Conservation (phyloP, 2,113 vertebrate species). For the Parus major region DNA sequence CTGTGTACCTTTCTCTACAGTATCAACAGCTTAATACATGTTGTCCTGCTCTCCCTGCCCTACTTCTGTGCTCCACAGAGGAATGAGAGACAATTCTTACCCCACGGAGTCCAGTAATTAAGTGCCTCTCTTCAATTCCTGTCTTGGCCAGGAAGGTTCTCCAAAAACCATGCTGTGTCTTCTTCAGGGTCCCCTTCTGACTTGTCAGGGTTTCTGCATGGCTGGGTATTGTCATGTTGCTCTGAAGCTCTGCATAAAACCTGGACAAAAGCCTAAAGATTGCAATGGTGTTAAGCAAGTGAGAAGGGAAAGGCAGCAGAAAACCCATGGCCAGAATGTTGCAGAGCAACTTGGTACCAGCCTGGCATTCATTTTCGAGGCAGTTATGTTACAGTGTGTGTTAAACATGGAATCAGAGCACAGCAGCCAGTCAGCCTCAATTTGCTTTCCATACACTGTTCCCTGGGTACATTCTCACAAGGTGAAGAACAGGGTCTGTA, state of each 20-base stretch:
- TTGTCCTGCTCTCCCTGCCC: neutral
- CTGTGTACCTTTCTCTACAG: neutral
- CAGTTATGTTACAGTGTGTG: neutral
- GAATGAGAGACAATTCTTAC: neutral
- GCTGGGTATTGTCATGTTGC: neutral
- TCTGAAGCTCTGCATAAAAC: neutral
- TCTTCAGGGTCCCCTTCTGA: neutral
- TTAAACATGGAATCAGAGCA: neutral
- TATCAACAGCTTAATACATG: neutral
- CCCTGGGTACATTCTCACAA: neutral
- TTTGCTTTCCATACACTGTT: neutral
- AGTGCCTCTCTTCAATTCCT: neutral
- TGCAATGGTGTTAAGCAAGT: neutral
- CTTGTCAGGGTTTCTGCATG: neutral
- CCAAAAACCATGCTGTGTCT: neutral
- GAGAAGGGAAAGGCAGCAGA: neutral
- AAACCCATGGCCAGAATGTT: neutral
- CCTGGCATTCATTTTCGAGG: neutral
- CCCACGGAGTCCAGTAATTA: neutral
- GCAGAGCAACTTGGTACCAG: neutral
- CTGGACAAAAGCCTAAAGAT: neutral
- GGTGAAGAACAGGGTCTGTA: neutral
- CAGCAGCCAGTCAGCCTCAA: neutral
- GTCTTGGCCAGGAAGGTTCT: neutral
- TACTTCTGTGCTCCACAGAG: neutral